These are phyloP conservation scores for Cerastis leucographa DNA, from an alignment of 2,888 invertebrate species.

Conservation along the genomic window DNA sequence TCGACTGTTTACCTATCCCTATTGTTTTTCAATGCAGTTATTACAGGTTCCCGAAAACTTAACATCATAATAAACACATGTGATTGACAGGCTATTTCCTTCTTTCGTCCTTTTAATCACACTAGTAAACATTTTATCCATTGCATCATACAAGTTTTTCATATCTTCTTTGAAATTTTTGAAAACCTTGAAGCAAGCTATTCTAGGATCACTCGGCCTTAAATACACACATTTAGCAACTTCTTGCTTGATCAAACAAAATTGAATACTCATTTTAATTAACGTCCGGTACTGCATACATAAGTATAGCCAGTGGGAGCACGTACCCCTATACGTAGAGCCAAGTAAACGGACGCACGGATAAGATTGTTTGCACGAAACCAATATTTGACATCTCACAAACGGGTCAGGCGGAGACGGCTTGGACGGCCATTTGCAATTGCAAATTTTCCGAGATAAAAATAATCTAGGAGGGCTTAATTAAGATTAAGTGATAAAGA, in stretches of 20 bases:
- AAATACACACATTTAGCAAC: constrained; percentile 38
- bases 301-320: constrained; percentile 39
- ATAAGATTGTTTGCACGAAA: constrained; percentile 86
- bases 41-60: neutral
- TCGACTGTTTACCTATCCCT: neutral
- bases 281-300: constrained; percentile 49
- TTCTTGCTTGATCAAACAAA: constrained; percentile 38
- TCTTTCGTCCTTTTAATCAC: constrained; percentile 4
- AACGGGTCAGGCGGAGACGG: constrained; percentile 85
- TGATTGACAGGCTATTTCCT: constrained; percentile 20
- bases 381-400: constrained; percentile 87
- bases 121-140: constrained; percentile 21
- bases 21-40: neutral
- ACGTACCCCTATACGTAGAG: constrained; percentile 75
- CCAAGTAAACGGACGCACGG: constrained; percentile 83
- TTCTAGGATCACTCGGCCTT: constrained; percentile 42
- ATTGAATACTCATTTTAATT: constrained; percentile 49
- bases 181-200: constrained; percentile 43
- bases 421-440: constrained; percentile 85
- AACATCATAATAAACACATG: constrained; percentile 10
- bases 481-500: constrained; percentile 83
- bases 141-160: neutral
- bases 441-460: constrained; percentile 89
- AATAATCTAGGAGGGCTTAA: constrained; percentile 85
- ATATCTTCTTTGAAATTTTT: constrained; percentile 6